Evolutionary conservation across 2,113 vertebrate species (phyloP).

Genomic region (Strigops habroptila): DNA sequence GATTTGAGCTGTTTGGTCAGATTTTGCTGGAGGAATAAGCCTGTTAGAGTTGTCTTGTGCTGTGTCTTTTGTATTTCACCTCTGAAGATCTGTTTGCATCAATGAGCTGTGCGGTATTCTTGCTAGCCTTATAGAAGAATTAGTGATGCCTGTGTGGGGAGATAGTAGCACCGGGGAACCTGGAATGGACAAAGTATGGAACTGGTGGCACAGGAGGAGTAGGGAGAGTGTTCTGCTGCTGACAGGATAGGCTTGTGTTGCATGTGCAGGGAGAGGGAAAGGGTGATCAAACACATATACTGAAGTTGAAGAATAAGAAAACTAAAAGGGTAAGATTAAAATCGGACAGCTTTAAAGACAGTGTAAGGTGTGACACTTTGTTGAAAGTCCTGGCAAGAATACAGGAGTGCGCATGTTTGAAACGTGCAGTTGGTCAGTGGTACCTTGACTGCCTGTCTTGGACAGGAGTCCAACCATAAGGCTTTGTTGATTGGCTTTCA

Average conservation of each 20-base stretch:
- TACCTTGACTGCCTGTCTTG: neutral
- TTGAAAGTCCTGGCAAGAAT: neutral
- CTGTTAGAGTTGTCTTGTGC: neutral
- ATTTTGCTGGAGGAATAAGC: neutral
- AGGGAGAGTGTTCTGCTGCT: neutral
- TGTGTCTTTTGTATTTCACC: neutral
- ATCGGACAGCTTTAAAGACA: neutral
- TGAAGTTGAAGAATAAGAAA: neutral
- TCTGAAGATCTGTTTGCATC: neutral
- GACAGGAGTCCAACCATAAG: neutral
- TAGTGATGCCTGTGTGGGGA: neutral
- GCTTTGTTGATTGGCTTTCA: neutral
- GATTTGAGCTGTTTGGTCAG: neutral
- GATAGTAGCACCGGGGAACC: neutral
- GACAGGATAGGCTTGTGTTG: neutral
- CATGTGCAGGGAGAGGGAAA: neutral
- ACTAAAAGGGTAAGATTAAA: neutral
- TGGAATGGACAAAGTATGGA: neutral
- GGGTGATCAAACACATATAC: neutral
- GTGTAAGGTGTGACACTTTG: neutral
- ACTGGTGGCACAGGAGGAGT: neutral
- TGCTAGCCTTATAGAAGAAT: neutral
- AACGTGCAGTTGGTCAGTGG: neutral
- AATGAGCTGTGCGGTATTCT: rapidly evolving
- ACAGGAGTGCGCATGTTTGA: neutral